Evolutionary conservation across 2,113 vertebrate genomes (phyloP).

Genomic region (Sclerurus mexicanus): DNA sequence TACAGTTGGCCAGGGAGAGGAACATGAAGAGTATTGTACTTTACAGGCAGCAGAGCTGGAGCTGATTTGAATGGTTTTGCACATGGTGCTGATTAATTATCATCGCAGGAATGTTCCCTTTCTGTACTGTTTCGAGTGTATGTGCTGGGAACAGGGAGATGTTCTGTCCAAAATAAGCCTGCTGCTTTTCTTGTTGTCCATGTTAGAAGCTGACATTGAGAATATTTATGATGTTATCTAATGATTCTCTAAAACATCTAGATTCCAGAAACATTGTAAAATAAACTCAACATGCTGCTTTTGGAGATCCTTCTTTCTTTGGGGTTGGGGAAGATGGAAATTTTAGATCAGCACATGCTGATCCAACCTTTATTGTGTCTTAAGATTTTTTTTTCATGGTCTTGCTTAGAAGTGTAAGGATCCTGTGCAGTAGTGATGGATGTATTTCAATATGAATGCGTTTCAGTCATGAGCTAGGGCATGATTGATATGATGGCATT

Average conservation of each 20-base stretch:
- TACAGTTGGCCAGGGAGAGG: neutral
- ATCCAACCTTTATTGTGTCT: neutral
- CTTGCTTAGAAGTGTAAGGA: neutral
- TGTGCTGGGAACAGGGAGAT: neutral
- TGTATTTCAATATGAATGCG: rapidly evolving
- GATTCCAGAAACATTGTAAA: neutral
- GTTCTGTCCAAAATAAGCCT: neutral
- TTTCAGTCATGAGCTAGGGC: neutral
- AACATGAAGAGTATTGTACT: neutral
- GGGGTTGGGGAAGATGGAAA: neutral
- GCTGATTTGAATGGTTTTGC: neutral
- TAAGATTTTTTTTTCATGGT: neutral
- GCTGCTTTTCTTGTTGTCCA: neutral
- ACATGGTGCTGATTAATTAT: neutral
- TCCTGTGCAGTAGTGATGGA: neutral
- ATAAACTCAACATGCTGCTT: neutral
- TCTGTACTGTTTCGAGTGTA: neutral
- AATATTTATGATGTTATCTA: neutral
- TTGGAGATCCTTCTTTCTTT: neutral
- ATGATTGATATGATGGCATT: neutral
- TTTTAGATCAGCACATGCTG: neutral
- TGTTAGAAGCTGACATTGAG: neutral
- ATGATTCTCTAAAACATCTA: neutral
- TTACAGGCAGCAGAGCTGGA: neutral
- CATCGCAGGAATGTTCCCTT: neutral